Evolutionary conservation across 37 sponge, comb jelly and placozoan species (phyloP), one percentile per base, ranked within the genome.

Genomic region (Theonella swinhoei): DNA sequence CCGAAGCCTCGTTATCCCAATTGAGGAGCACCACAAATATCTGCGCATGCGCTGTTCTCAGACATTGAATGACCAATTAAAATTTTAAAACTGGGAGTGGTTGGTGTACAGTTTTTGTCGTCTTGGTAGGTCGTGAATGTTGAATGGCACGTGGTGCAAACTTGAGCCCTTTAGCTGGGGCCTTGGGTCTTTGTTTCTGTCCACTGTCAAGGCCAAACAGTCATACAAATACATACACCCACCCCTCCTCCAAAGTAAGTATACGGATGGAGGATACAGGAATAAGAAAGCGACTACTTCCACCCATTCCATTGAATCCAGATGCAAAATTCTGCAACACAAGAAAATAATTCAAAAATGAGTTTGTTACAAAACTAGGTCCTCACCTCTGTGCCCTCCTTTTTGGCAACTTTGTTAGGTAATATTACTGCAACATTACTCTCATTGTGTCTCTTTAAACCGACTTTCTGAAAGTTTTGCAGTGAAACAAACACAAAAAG

Each of bases 271-370:
- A 76, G 77, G 77, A 76, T 81, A 81, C 82, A 29, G 82, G 72
- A 24, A 71, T 35, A 61, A 58, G 19, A 62, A 83, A 83, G 35
- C 40, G 40, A 20, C 31, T 61, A 25, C 73, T 74, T 1, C 83
- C 83, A 5, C 83, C 83, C 61, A 83, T 60, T 30, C 83, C 83
- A 61, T 83, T 83, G 70, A 41, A 83, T 34, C 83, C 83, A 63
- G 34, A 34, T 4, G 62, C 73, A 72, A 83, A 60, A 37, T 26
- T 73, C 83, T 83, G 64, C 4, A 4, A 25, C n/a, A n/a, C n/a
- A n/a, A n/a, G n/a, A n/a, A n/a, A n/a, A n/a, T n/a, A n/a, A n/a
- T n/a, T n/a, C n/a, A n/a, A n/a, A n/a, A n/a, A n/a, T n/a, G n/a
- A n/a, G n/a, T n/a, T n/a, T n/a, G n/a, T n/a, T n/a, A n/a, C n/a